Evolutionary conservation across 1,140 invertebrate genomes (phyloP), one percentile per base, ranked within the genome.

Genomic region (Drosophila grimshawi): DNA sequence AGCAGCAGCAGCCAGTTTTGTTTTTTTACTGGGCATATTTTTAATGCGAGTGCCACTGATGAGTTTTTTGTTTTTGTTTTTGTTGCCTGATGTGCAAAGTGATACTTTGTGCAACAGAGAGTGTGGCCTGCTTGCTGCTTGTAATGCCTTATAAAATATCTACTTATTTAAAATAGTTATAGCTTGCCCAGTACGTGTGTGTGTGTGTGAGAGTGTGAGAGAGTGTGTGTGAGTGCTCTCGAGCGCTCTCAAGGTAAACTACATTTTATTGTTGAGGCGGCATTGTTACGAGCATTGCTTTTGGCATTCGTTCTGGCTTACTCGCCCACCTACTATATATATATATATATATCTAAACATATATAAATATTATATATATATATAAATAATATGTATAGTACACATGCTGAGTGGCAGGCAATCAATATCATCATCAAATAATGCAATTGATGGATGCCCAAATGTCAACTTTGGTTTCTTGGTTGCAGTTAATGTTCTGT

Each of bases 101-200:
- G 81, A 85, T 86, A 85, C 81, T 64, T 76, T 65, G 48, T 48
- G 48, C 10, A 30, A 41, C 7, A 45, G 45, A 72, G 32, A 55
- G 62, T 59, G 43, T 72, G 78, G 35, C 30, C 57, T 55, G 43
- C 30, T 51, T 53, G 52, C 27, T 30, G 46, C 76, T 82, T 80
- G 83, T 69, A 86, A 88, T 88, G 85, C 83, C 85, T 88, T 88
- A 88, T 88, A 88, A 88, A 83, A 89, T 88, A 89, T 88, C 85
- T 83, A 88, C 83, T 88, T 88, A 88, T 88, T 83, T 88, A 69
- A 88, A 89, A 88, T 74, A 89, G 85, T 78, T 72, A 89, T 86
- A 66, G 71, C 55, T 49, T 61, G 51, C 19, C 19, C 19, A 19
- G 19, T 19, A 19, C 66, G 29, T 55, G 48, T 62, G 19, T 59